Conservation (phyloP, 2,888 invertebrate genomes). For the Metacarcinus magister region DNA sequence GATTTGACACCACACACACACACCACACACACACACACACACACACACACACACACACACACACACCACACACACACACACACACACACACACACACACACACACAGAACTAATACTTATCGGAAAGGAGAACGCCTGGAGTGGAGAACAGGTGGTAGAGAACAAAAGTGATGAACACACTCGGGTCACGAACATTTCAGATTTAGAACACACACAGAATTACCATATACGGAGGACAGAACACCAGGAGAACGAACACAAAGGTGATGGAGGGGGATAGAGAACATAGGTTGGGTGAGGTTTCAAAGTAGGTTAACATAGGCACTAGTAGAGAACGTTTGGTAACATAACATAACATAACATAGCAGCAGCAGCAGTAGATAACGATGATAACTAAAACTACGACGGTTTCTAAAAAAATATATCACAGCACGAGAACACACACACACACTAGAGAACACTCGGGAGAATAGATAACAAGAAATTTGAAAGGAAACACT, state of each 20-base stretch:
- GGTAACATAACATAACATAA: background rate
- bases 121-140: background rate
- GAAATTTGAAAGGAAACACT: background rate
- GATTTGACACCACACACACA: too few species aligned
- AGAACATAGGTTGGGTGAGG: background rate
- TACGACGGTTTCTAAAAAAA: too few species aligned
- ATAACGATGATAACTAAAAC: background rate
- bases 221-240: background rate
- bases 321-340: background rate
- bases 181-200: background rate
- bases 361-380: background rate
- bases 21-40: too few species aligned
- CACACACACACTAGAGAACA: background rate
- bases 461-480: background rate
- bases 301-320: background rate
- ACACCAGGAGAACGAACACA: background rate
- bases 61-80: background rate
- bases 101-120: background rate
- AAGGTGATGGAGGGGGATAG: background rate
- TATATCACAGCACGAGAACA: background rate
- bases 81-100: conserved; percentile 33
- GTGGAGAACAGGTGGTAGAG: background rate
- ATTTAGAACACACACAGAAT: background rate
- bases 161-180: background rate
- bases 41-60: background rate